Base-by-base conservation (phyloP, 2,797 vertebrate species). In the Sandelia bainsii region DNA sequence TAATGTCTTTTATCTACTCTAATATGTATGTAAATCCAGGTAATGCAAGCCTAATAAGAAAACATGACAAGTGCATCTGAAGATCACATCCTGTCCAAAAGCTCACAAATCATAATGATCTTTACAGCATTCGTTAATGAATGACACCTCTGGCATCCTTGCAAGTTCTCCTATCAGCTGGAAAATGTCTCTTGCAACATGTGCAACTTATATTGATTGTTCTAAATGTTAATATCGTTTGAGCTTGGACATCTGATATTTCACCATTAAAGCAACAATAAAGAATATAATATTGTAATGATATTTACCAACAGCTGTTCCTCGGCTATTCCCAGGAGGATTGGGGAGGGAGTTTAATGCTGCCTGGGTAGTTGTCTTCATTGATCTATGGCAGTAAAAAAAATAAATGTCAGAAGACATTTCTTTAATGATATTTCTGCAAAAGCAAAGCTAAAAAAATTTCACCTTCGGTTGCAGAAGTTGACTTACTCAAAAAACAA, bases 221-320 rank as follows among this genome's bases (percentile, higher is more conserved):
- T 93, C 85, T 90, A 93, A 94, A 94, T 94, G 91, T 93, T 94
- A 94, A 94, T 92, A 88, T 89, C 82, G 86, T 92, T 82, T 79
- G 81, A 89, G 87, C 85, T 64, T 78, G 82, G 84, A 88, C 82
- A 87, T 93, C 85, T 91, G 88, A 94, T 92, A 89, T 91, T 91
- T 93, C 90, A 92, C 80, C 75, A 92, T 93, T 92, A 93, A 92
- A 85, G 83, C 67, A 77, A 79, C 79, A 81, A 92, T 93, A 93
- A 93, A 93, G 72, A 80, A 91, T 91, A 88, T 90, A 90, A 89
- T 90, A 91, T 89, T 90, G 80, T 91, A 91, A 93, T 93, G 89
- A 94, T 93, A 93, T 94, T 94, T 95, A 93, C 91, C 89, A 92
- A 92, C 92, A 94, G 92, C 91, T 94, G 93, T 88, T 93, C 82